phyloP scores from a whole-genome alignment of 2,113 vertebrate genomes.

The Carassius carassius region DNA sequence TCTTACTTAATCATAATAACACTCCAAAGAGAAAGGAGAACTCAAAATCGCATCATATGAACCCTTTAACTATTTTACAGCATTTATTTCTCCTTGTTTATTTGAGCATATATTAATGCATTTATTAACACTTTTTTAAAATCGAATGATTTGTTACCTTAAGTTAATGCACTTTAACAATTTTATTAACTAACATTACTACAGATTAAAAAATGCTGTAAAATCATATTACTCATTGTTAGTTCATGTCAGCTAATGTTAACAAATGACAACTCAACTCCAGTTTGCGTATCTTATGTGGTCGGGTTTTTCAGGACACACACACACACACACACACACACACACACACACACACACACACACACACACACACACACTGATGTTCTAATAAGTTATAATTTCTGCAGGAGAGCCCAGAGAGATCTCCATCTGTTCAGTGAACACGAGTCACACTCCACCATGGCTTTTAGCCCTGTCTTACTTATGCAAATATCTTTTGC shows the following conservation, averaged over 20 bases:
- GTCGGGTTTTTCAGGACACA: neutral
- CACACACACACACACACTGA: slow-evolving; percentile 22
- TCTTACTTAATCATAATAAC: no score
- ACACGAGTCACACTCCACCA: slow-evolving; percentile 64
- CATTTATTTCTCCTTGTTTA: no score
- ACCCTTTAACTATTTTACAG: neutral
- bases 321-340: neutral
- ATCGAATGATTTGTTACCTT: neutral
- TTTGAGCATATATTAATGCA: neutral
- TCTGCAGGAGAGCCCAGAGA: slow-evolving; percentile 73
- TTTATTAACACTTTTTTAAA: neutral
- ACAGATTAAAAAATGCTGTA: neutral
- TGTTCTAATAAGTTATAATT: slow-evolving; percentile 73
- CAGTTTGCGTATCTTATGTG: neutral
- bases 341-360: neutral
- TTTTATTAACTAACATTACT: neutral
- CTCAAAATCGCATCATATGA: no score
- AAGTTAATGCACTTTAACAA: neutral
- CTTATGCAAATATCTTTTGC: slow-evolving; percentile 83
- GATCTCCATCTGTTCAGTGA: slow-evolving; percentile 62
- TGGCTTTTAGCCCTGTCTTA: slow-evolving; percentile 77
- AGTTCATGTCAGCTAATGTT: neutral
- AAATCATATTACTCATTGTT: neutral
- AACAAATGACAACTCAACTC: neutral
- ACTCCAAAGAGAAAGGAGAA: no score